phyloP scores from a whole-genome alignment of 2,888 invertebrate genomes.

The Dryomyza anilis region DNA sequence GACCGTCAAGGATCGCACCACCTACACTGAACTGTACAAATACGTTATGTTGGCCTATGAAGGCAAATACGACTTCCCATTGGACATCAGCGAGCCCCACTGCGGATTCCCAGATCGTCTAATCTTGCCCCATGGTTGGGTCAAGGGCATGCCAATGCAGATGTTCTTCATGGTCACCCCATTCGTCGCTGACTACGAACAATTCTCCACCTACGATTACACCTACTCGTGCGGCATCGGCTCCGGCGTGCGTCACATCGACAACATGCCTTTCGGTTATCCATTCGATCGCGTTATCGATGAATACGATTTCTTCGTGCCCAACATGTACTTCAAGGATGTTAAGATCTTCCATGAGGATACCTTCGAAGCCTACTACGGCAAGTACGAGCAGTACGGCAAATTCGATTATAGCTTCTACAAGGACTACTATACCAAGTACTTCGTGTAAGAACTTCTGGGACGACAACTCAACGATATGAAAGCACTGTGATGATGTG shows the following conservation, averaged over 20 bases:
- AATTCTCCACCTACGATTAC: conserved; percentile 58
- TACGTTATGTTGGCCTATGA: conserved; percentile 60
- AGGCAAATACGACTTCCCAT: conserved; percentile 56
- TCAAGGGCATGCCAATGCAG: conserved; percentile 67
- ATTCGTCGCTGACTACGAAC: conserved; percentile 52
- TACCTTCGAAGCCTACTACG: conserved; percentile 53
- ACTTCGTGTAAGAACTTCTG: conserved; percentile 15
- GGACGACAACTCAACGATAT: too few species aligned
- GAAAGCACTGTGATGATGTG: too few species aligned
- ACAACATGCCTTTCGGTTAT: conserved; percentile 72
- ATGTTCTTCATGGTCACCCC: conserved; percentile 66
- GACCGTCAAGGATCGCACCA: conserved; percentile 65
- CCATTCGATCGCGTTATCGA: conserved; percentile 75
- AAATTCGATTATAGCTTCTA: conserved; percentile 2
- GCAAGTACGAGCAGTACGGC: conserved; percentile 28
- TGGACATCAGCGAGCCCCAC: conserved; percentile 61
- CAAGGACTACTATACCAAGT: conserved; percentile 28
- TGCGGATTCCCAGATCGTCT: conserved; percentile 68
- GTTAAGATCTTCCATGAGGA: conserved; percentile 69
- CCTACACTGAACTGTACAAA: conserved; percentile 58
- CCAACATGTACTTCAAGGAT: conserved; percentile 73
- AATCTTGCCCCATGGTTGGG: conserved; percentile 67
- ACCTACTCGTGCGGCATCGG: conserved; percentile 64
- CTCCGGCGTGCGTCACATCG: conserved; percentile 65
- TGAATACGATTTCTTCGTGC: conserved; percentile 67